Percentiles rank a stretch among this genome's conserved stretches.
Evolutionary conservation across 2,113 vertebrate species (phyloP).

Genomic region (Peromyscus leucopus): DNA sequence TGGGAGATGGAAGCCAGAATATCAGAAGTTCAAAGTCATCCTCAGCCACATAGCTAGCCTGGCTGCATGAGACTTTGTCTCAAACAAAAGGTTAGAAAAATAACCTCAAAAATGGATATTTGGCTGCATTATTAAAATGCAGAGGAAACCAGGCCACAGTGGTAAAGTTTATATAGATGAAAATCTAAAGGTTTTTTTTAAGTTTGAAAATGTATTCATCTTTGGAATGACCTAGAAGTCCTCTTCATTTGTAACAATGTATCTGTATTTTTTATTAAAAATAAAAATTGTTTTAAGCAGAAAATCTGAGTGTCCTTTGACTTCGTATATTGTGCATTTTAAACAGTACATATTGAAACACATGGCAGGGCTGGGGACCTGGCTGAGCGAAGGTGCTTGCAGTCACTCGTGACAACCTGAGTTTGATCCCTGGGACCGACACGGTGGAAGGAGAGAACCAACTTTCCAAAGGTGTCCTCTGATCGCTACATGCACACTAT

Average conservation of each 20-base stretch:
- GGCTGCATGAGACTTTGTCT: not conserved
- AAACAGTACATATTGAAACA: constrained; percentile 25
- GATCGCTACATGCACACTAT: not conserved
- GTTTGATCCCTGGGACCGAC: not conserved
- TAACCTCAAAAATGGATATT: not conserved
- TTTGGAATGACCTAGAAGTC: constrained; percentile 32
- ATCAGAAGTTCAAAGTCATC: not conserved
- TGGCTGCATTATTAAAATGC: not conserved
- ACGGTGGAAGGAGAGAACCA: not conserved
- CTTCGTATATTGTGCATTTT: constrained; percentile 54
- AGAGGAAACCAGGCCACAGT: not conserved
- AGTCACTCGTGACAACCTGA: not conserved
- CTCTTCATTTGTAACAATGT: constrained; percentile 50
- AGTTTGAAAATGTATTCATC: not conserved
- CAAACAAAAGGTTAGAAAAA: not conserved
- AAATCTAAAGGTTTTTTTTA: constrained; percentile 28
- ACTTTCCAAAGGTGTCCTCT: not conserved
- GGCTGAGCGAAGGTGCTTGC: no score
- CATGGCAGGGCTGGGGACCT: no score
- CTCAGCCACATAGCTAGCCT: not conserved
- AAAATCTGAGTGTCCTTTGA: constrained; percentile 51
- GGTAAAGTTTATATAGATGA: not conserved
- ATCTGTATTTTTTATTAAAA: constrained; percentile 69
- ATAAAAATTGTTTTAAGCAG: constrained; percentile 65
- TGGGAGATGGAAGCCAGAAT: not conserved